These are phyloP conservation scores for Andrena marginata DNA, from an alignment of 2,888 invertebrate species.

Conservation along the genomic window DNA sequence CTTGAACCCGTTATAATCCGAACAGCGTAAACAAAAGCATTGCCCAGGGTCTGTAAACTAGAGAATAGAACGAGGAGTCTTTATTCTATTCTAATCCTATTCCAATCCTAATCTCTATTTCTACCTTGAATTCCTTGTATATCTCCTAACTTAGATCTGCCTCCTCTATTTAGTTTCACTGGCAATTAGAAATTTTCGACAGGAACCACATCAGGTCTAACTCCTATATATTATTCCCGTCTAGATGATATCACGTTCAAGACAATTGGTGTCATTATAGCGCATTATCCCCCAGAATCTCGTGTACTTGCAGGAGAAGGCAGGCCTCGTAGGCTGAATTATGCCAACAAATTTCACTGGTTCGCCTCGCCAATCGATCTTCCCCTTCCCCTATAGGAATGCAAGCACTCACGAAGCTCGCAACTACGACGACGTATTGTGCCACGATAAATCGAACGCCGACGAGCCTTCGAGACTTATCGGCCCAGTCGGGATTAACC, in stretches of 20 bases:
- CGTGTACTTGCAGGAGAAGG: slow-evolving; percentile 23
- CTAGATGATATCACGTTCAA: slow-evolving; percentile 1
- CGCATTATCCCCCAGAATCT: slow-evolving; percentile 31
- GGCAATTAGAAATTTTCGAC: neutral
- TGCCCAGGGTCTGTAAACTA: too few relatives aligned
- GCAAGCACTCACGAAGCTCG: slow-evolving; percentile 58
- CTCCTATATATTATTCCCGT: neutral
- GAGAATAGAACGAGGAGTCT: too few relatives aligned
- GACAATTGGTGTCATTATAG: slow-evolving; percentile 1
- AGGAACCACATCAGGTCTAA: neutral
- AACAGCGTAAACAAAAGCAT: too few relatives aligned
- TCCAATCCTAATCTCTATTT: too few relatives aligned
- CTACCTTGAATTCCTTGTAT: neutral
- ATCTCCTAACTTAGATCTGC: neutral
- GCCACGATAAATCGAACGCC: slow-evolving; percentile 69
- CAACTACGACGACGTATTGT: slow-evolving; percentile 71
- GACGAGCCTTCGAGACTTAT: slow-evolving; percentile 66
- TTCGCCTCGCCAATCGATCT: slow-evolving; percentile 63
- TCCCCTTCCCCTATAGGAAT: slow-evolving; percentile 51
- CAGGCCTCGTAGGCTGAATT: slow-evolving; percentile 51
- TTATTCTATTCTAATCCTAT: too few relatives aligned
- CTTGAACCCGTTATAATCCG: too few relatives aligned
- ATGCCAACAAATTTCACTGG: slow-evolving; percentile 69
- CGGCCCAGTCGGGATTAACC: slow-evolving; percentile 60
- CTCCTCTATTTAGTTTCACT: neutral